A percentile compares a stretch with the other conserved stretches of the same genome.
These are phyloP conservation scores for Furcifer pardalis DNA, from an alignment of 2,797 vertebrate genomes.

Conservation along the genomic window DNA sequence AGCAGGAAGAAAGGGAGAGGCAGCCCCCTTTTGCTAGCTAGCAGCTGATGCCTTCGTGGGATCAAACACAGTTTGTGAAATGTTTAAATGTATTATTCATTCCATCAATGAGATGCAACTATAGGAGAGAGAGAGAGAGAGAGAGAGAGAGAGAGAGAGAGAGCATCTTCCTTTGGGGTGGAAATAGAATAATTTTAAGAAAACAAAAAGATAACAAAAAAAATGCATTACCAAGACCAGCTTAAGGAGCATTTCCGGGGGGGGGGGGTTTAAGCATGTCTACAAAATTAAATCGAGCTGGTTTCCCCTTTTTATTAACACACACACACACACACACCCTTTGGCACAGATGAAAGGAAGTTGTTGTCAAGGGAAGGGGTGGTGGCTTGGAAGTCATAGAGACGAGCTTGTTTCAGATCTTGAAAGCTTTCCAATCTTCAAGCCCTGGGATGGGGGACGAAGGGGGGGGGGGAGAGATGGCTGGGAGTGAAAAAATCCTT, in stretches of 20 bases:
- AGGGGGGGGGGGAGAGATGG: constrained; percentile 20
- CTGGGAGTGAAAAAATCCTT: constrained; percentile 58
- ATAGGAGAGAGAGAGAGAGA: no score
- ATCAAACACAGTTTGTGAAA: constrained; percentile 68
- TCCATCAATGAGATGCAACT: constrained; percentile 62
- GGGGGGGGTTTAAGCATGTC: constrained; percentile 1
- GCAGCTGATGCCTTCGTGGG: constrained; percentile 57
- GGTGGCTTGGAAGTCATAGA: background rate
- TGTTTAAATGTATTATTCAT: constrained; percentile 72
- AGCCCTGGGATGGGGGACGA: background rate
- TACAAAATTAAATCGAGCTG: constrained; percentile 7
- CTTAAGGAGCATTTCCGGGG: background rate
- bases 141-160: no score
- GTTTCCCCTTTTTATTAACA: no score
- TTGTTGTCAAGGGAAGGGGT: background rate
- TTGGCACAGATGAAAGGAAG: background rate
- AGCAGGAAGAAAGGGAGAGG: constrained; percentile 48
- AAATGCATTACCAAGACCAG: background rate
- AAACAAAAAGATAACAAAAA: background rate
- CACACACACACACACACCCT: no score
- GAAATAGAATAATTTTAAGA: background rate
- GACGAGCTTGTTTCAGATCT: constrained; percentile 30
- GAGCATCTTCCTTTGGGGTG: no score
- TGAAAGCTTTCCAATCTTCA: constrained; percentile 49
- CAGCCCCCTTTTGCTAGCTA: constrained; percentile 36